phyloP scores from a whole-genome alignment of 2,888 invertebrate species.

The Eugnorisma glareosa region DNA sequence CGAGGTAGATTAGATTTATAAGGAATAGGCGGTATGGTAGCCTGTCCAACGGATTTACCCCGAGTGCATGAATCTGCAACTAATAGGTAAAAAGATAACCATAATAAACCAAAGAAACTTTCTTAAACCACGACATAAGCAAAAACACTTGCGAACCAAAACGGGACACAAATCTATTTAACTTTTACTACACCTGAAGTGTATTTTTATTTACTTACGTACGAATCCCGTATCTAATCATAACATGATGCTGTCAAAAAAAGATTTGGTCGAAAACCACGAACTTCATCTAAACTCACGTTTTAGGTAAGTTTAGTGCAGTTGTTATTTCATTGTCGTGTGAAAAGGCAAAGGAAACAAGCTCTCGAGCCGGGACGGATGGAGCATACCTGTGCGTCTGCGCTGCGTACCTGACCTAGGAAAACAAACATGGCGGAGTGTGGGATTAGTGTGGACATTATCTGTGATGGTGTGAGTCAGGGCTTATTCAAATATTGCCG shows the following conservation, averaged over 20 bases:
- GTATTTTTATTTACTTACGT: constrained; percentile 59
- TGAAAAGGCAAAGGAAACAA: constrained; percentile 84
- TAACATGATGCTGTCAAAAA: constrained; percentile 55
- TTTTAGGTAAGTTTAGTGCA: constrained; percentile 64
- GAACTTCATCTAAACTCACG: constrained; percentile 73
- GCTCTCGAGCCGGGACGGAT: constrained; percentile 76
- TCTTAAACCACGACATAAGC: neutral
- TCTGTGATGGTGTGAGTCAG: neutral
- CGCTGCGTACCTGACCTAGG: constrained; percentile 89
- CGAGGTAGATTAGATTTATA: neutral
- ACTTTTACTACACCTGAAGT: constrained; percentile 44
- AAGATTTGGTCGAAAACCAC: constrained; percentile 59
- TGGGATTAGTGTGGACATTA: constrained; percentile 74
- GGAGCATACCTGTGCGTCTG: constrained; percentile 83
- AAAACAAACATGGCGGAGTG: constrained; percentile 84
- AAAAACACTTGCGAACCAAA: neutral
- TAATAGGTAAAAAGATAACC: neutral
- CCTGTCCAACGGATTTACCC: neutral
- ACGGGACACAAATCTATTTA: constrained; percentile 10
- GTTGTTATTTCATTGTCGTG: constrained; percentile 86
- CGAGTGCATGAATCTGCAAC: neutral
- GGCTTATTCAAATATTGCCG: neutral
- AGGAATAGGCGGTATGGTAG: neutral
- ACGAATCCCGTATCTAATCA: constrained; percentile 48
- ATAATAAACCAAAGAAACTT: neutral